Evolutionary conservation across 2,797 vertebrate species (phyloP), one percentile per base, ranked within the genome.

Genomic region (Lagocephalus sceleratus): DNA sequence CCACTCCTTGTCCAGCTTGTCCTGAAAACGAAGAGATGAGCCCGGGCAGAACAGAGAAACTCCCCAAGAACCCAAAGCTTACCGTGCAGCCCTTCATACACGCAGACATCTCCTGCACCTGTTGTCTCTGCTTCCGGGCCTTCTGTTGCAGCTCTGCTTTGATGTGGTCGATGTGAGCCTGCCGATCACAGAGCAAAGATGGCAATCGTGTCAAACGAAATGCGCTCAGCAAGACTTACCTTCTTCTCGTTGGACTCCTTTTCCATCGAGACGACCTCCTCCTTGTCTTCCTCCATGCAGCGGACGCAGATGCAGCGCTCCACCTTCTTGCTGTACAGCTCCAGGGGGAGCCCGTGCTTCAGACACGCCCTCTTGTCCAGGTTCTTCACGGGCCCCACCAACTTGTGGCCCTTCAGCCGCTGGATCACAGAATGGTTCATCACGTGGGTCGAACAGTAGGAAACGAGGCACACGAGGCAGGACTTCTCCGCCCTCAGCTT

Each of bases 381-480:
- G 50, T 88, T 52, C 20, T 63, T 17, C 20, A 85, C 55, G 0
- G 88, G 85, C 0, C 56, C 61, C 55, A 91, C 82, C 57, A 90
- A 15, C 61, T 73, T 86, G 79, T 91, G 88, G 2, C 85, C 82
- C 53, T 73, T 88, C 29, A 87, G 38, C 22, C 77, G 68, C 16
- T 3, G 0, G 12, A 57, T 17, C 0, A 53, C 52, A 3, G n/a
- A 29, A 19, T 90, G 88, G 0, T 44, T 66, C 20, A 73, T 1
- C 2, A 90, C 53, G 68, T 90, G 88, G 6, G 2, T n/a, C 0
- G 50, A 22, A 20, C 89, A 91, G 46, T 78, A 89, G 0, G 89
- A 90, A 41, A 64, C 21, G 1, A 87, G 81, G 20, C 90, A 91
- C 51, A 83, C 58, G 2, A 90, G 79, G 56, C 90, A 90, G 55